Percentiles rank a stretch among this genome's conserved stretches.
Conservation (phyloP, 2,888 invertebrate species). For the Monoplex corrugatus region DNA sequence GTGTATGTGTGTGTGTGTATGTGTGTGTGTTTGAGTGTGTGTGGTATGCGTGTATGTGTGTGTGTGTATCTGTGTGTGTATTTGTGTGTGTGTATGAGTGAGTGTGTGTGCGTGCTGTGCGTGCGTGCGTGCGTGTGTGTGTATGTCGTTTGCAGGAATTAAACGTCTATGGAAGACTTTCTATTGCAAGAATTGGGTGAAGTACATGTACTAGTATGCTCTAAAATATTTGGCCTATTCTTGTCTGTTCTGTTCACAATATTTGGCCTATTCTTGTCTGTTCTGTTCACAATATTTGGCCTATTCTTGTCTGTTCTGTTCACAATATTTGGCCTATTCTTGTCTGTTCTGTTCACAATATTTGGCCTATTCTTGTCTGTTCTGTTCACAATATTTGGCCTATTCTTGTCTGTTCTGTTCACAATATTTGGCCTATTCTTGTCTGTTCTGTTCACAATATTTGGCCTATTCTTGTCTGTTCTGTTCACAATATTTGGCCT, state of each 20-base stretch:
- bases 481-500: too few species aligned
- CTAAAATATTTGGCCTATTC: too few species aligned
- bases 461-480: too few species aligned
- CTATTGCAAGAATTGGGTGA: neutral
- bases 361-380: too few species aligned
- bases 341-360: too few species aligned
- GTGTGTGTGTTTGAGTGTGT: constrained; percentile 28
- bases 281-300: neutral
- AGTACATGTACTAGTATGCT: neutral
- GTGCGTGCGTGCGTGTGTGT: constrained; percentile 22
- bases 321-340: too few species aligned
- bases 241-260: neutral
- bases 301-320: neutral
- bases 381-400: too few species aligned
- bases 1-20: constrained; percentile 17
- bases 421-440: too few species aligned
- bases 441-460: too few species aligned
- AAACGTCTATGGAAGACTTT: neutral
- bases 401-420: too few species aligned
- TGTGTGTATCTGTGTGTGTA: neutral
- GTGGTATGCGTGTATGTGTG: neutral
- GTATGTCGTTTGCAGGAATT: neutral
- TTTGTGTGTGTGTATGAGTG: neutral
- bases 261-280: neutral
- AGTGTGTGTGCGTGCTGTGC: too few species aligned